Percentiles rank a stretch among this genome's conserved stretches.
Conservation (phyloP, 1,140 invertebrate genomes). For the Triops longicaudatus region DNA sequence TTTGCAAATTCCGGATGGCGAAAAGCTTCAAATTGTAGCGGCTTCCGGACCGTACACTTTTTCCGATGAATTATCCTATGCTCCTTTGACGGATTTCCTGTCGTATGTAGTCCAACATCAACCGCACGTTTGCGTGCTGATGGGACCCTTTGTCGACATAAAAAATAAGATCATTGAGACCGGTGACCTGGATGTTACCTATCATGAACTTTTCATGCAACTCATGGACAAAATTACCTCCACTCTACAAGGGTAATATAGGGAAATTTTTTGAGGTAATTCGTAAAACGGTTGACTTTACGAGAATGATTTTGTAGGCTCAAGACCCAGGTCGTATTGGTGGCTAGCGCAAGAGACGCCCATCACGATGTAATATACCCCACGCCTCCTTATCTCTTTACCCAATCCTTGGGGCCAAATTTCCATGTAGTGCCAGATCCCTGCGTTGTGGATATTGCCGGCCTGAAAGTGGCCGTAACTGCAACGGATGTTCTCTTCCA, state of each 20-base stretch:
- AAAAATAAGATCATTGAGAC: constrained; percentile 48
- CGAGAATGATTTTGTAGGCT: constrained; percentile 45
- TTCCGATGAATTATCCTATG: constrained; percentile 62
- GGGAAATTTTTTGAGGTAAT: background rate
- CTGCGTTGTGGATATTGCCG: constrained; percentile 62
- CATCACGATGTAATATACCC: constrained; percentile 71
- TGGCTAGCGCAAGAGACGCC: constrained; percentile 64
- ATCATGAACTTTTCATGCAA: constrained; percentile 59
- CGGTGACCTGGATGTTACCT: constrained; percentile 49
- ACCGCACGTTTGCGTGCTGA: constrained; percentile 69
- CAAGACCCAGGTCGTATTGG: constrained; percentile 58
- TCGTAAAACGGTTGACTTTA: too few relatives aligned
- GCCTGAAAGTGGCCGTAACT: constrained; percentile 64
- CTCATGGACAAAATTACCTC: constrained; percentile 53
- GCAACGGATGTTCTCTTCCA: constrained; percentile 74
- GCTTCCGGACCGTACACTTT: constrained; percentile 75
- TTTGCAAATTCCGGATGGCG: constrained; percentile 5
- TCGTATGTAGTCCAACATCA: constrained; percentile 54
- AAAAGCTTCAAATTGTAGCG: constrained; percentile 56
- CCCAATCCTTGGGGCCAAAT: constrained; percentile 18
- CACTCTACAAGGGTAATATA: background rate
- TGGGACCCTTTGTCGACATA: constrained; percentile 73
- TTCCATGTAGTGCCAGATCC: constrained; percentile 59
- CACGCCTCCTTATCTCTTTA: constrained; percentile 54
- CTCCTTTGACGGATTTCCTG: constrained; percentile 70